Percentiles rank a stretch among this genome's conserved stretches.
These are phyloP conservation scores for Propsilocerus akamusi DNA, from an alignment of 1,140 invertebrate genomes.

Conservation along the genomic window DNA sequence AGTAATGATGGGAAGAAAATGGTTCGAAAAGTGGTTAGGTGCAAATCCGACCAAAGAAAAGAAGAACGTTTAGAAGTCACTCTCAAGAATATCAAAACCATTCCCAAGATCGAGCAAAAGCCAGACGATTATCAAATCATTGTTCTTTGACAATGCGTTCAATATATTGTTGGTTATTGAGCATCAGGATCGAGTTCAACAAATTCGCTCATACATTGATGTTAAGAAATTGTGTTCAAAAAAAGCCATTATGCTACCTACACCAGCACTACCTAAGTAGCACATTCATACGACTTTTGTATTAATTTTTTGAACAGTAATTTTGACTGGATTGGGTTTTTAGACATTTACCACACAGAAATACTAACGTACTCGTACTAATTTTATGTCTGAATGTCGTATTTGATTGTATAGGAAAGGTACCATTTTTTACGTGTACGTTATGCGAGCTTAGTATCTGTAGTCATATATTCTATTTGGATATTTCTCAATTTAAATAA, in stretches of 20 bases:
- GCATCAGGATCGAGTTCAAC: constrained; percentile 49
- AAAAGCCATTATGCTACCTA: constrained; percentile 32
- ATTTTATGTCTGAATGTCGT: too few species aligned
- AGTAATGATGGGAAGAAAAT: constrained; percentile 84
- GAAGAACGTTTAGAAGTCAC: constrained; percentile 46
- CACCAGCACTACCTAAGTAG: too few species aligned
- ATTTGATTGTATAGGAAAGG: too few species aligned
- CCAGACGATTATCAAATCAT: constrained; percentile 46
- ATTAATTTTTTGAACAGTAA: too few species aligned
- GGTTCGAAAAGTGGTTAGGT: constrained; percentile 66
- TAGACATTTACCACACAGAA: too few species aligned
- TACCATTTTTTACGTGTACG: too few species aligned
- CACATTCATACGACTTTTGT: too few species aligned
- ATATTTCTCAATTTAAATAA: background rate
- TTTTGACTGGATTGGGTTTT: too few species aligned
- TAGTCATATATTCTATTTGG: too few species aligned
- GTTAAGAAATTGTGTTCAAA: constrained; percentile 53
- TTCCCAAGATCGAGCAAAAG: constrained; percentile 47
- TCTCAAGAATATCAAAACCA: constrained; percentile 40
- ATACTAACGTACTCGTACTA: too few species aligned
- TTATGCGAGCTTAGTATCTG: too few species aligned
- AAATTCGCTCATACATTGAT: constrained; percentile 47
- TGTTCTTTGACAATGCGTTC: constrained; percentile 70
- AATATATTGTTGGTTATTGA: constrained; percentile 83
- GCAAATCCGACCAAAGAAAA: constrained; percentile 35